A percentile compares a stretch with the other conserved stretches of the same genome.
phyloP scores from a whole-genome alignment of 2,797 vertebrate species.

The Bovichtus diacanthus region DNA sequence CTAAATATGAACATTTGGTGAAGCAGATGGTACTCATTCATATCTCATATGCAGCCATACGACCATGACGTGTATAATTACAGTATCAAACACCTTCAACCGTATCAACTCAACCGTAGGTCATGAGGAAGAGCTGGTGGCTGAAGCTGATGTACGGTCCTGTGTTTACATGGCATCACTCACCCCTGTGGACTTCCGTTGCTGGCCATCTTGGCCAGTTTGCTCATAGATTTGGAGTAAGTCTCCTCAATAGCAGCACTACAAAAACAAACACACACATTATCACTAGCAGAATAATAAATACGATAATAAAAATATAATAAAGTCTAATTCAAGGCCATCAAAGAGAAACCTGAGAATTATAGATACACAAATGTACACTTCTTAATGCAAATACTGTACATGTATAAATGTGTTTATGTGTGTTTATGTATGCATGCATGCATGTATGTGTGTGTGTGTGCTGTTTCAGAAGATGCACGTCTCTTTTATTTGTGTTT shows the following conservation, averaged over 20 bases:
- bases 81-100: slow-evolving; percentile 12
- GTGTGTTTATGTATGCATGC: background rate
- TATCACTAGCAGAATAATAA: background rate
- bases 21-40: slow-evolving; percentile 64
- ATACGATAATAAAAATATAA: too few species aligned
- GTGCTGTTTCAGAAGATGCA: background rate
- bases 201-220: slow-evolving; percentile 93
- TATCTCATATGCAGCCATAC: slow-evolving; percentile 57
- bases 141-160: background rate
- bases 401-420: background rate
- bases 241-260: slow-evolving; percentile 95
- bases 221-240: slow-evolving; percentile 96
- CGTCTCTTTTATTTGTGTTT: background rate
- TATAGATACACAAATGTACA: background rate
- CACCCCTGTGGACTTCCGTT: slow-evolving; percentile 93
- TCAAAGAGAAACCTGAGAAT: background rate
- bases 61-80: slow-evolving; percentile 40
- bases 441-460: background rate
- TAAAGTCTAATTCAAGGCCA: background rate
- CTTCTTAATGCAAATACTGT: too few species aligned
- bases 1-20: slow-evolving; percentile 56
- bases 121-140: background rate
- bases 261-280: slow-evolving; percentile 10
- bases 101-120: background rate
- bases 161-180: slow-evolving; percentile 46